Conservation (phyloP, 2,888 invertebrate genomes). For the Spisula subtruncata region DNA sequence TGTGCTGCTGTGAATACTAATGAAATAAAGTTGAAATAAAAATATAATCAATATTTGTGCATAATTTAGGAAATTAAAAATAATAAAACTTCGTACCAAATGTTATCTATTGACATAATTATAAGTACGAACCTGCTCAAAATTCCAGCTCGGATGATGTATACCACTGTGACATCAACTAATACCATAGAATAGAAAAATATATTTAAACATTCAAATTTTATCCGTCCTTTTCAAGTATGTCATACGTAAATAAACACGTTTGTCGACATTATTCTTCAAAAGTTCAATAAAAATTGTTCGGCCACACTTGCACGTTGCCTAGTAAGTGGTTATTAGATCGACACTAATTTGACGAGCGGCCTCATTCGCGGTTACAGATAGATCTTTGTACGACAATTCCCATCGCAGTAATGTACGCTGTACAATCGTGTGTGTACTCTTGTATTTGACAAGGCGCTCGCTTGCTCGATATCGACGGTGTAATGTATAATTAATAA, state of each 20-base stretch:
- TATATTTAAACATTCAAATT: neutral
- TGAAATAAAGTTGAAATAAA: too few relatives aligned
- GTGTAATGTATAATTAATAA: neutral
- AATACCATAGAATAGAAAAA: neutral
- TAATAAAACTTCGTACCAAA: neutral
- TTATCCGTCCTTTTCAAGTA: conserved; percentile 4
- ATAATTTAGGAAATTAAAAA: too few relatives aligned
- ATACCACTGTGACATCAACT: neutral
- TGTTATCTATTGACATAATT: neutral
- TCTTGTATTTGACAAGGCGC: neutral
- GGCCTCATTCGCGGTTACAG: neutral
- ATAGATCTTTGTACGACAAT: neutral
- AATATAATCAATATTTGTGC: too few relatives aligned
- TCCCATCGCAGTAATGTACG: neutral
- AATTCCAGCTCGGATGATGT: neutral
- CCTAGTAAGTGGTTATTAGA: neutral
- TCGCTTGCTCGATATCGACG: neutral
- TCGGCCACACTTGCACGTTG: conserved; percentile 11
- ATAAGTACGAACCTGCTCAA: neutral
- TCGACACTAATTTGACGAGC: neutral
- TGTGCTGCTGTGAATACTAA: too few relatives aligned
- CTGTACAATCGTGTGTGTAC: neutral
- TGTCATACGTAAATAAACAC: neutral
- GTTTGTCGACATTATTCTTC: neutral
- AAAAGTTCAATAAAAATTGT: neutral